Conservation (phyloP, 2,888 invertebrate genomes). For the Hesperia comma region DNA sequence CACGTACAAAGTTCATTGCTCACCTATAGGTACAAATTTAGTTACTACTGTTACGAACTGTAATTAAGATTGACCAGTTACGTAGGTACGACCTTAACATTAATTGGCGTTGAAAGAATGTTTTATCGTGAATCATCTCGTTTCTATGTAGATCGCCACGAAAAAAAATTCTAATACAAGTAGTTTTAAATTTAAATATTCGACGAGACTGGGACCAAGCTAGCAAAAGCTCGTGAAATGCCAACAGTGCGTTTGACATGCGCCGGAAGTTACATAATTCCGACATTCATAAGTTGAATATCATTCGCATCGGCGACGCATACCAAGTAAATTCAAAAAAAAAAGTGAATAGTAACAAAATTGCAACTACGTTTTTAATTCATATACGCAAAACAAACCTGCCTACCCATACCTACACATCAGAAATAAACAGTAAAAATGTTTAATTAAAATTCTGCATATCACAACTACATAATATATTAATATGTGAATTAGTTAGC, state of each 20-base stretch:
- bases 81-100: slow-evolving; percentile 11
- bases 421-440: too few relatives aligned
- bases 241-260: too few relatives aligned
- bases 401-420: too few relatives aligned
- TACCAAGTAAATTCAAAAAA: too few relatives aligned
- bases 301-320: too few relatives aligned
- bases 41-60: slow-evolving; percentile 4
- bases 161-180: slow-evolving; percentile 3
- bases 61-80: slow-evolving; percentile 22
- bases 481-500: neutral
- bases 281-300: too few relatives aligned
- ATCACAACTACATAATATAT: neutral
- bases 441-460: neutral
- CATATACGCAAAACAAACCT: too few relatives aligned
- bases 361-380: too few relatives aligned
- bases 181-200: neutral
- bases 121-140: slow-evolving; percentile 7
- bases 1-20: neutral
- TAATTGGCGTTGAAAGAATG: slow-evolving; percentile 32
- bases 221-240: too few relatives aligned
- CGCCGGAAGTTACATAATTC: too few relatives aligned
- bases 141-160: slow-evolving; percentile 13
- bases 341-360: too few relatives aligned
- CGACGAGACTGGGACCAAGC: too few relatives aligned
- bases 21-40: slow-evolving; percentile 16